Evolutionary conservation across 2,797 vertebrate species (phyloP), one percentile per base, ranked within the genome.

Genomic region (Bryconaethiops microstoma): DNA sequence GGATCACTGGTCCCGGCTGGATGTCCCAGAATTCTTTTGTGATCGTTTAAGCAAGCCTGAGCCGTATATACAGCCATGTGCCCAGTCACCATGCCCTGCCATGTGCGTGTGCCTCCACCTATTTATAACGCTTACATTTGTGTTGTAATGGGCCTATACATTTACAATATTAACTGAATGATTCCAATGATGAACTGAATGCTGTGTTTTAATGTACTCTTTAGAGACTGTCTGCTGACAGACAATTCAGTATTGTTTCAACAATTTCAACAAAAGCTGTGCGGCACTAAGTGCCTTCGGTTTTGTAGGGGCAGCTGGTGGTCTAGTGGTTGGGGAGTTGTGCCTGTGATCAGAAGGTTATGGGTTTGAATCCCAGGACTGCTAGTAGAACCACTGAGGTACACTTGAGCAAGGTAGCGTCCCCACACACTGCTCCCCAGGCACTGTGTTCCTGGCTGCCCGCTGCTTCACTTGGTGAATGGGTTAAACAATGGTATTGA

Each of bases 21-120:
- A 92, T 50, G 91, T 93, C 0, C 87, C 84, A 16, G 96, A 97
- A 69, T 89, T 92, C 75, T 90, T 93, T 71, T 99, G 98, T 62
- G 93, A 94, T n/a, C 87, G 88, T 13, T 92, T 93, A 0, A 90
- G 86, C 76, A 96, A 95, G 90, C 97, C 97, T 0, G 76, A 85
- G n/a, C 91, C 88, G 64, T 91, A 91, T 54, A 68, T 69, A 68
- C 93, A 95, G 86, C 63, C 86, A 59, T 99, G 98, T 63, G 90
- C 86, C 78, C 89, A 89, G 1, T 83, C 72, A 39, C 93, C 89
- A 6, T 99, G 98, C 74, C 96, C 95, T 7, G 91, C 94, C 7
- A 83, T 78, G 97, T 98, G 92, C 93, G 93, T 88, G 40, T 35
- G 23, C 7, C 39, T 39, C 77, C 16, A 70, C 35, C 59, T 19